Evolutionary conservation across 2,113 vertebrate genomes (phyloP).

Genomic region (Anhinga anhinga): DNA sequence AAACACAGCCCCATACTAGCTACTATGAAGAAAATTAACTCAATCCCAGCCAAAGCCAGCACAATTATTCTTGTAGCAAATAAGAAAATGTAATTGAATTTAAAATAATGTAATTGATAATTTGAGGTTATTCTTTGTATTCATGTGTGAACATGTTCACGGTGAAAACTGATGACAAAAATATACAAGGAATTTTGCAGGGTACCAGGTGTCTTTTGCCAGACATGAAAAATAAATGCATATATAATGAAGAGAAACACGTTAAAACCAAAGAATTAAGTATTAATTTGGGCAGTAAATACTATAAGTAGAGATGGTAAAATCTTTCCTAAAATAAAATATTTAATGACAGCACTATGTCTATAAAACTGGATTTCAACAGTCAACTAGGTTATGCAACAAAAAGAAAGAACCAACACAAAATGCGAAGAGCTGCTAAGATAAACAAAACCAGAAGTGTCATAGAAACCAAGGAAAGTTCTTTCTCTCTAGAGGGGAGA

Average conservation of each 20-base stretch:
- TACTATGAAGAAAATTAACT: neutral
- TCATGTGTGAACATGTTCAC: neutral
- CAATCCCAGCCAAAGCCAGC: neutral
- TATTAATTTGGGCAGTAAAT: neutral
- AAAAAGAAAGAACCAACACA: neutral
- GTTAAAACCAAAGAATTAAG: neutral
- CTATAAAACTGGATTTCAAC: neutral
- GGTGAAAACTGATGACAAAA: neutral
- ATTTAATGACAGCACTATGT: neutral
- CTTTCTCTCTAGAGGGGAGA: neutral
- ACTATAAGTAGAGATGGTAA: neutral
- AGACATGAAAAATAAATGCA: neutral
- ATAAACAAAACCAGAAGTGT: neutral
- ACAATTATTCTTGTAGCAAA: neutral
- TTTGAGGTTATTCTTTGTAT: neutral
- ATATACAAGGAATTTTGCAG: neutral
- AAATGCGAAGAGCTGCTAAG: neutral
- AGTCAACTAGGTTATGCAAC: neutral
- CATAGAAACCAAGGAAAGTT: neutral
- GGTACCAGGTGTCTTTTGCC: neutral
- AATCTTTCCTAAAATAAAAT: neutral
- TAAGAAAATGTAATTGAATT: neutral
- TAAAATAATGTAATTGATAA: neutral
- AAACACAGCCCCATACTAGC: no score
- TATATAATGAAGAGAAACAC: neutral